phyloP scores from a whole-genome alignment of 2,797 vertebrate species.

The Lutjanus campechanus region DNA sequence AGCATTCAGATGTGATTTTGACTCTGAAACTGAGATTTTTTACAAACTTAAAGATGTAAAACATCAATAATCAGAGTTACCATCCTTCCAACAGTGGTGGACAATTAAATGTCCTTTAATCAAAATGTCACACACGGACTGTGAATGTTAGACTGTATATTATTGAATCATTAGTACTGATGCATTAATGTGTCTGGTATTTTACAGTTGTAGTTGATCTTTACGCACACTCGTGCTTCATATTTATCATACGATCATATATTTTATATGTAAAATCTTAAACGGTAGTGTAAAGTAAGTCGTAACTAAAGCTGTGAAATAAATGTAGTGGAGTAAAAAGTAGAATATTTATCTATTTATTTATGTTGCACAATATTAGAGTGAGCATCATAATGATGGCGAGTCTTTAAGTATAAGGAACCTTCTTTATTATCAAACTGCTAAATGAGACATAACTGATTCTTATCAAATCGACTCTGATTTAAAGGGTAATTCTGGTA shows the following conservation, averaged over 20 bases:
- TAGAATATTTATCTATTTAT: too few relatives aligned
- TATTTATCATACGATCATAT: background rate
- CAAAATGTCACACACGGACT: too few relatives aligned
- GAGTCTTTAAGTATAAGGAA: too few relatives aligned
- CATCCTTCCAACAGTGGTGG: too few relatives aligned
- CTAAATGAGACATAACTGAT: background rate
- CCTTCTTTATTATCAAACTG: background rate
- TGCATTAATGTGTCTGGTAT: background rate
- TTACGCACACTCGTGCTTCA: too few relatives aligned
- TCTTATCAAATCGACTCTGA: background rate
- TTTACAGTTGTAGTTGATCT: background rate
- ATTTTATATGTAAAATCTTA: background rate
- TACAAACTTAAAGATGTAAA: background rate
- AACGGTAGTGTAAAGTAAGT: too few relatives aligned
- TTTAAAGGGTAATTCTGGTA: too few relatives aligned
- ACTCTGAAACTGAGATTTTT: too few relatives aligned
- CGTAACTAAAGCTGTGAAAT: background rate
- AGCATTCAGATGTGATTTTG: too few relatives aligned
- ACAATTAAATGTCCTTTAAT: background rate
- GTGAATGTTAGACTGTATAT: too few relatives aligned
- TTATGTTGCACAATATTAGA: too few relatives aligned
- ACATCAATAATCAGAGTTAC: background rate
- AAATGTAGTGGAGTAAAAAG: background rate
- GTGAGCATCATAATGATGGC: too few relatives aligned
- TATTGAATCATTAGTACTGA: background rate